These are phyloP conservation scores for Salvelinus namaycush DNA, from an alignment of 2,113 vertebrate species.

Conservation along the genomic window DNA sequence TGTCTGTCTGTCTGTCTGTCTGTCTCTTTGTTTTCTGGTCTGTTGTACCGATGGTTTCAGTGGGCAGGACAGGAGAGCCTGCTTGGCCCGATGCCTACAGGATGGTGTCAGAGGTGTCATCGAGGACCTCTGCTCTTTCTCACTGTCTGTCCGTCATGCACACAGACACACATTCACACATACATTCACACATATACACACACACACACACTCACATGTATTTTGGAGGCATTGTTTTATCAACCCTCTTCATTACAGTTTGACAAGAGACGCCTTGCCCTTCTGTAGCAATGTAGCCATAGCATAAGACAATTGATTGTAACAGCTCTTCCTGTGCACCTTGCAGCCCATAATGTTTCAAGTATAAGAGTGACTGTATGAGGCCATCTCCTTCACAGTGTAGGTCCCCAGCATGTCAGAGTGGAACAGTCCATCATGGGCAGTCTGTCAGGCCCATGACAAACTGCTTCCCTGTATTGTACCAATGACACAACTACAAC, in stretches of 20 bases:
- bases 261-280: background rate
- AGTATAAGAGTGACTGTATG: too few relatives aligned
- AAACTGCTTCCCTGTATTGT: conserved; percentile 78
- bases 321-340: too few relatives aligned
- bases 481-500: conserved; percentile 58
- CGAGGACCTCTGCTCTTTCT: background rate
- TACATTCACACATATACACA: too few relatives aligned
- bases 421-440: conserved; percentile 15
- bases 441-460: conserved; percentile 60
- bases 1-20: too few relatives aligned
- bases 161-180: conserved; percentile 1
- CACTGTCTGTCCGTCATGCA: background rate
- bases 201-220: conserved; percentile 12
- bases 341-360: too few relatives aligned
- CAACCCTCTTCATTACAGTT: background rate
- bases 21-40: too few relatives aligned
- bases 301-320: too few relatives aligned
- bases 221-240: background rate
- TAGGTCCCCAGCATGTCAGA: conserved; percentile 45
- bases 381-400: background rate
- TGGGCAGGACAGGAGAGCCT: too few relatives aligned
- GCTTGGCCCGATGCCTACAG: too few relatives aligned
- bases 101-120: too few relatives aligned
- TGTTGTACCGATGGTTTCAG: too few relatives aligned
- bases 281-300: background rate